phyloP scores from a whole-genome alignment of 2,113 vertebrate genomes.

The Zapus hudsonius region DNA sequence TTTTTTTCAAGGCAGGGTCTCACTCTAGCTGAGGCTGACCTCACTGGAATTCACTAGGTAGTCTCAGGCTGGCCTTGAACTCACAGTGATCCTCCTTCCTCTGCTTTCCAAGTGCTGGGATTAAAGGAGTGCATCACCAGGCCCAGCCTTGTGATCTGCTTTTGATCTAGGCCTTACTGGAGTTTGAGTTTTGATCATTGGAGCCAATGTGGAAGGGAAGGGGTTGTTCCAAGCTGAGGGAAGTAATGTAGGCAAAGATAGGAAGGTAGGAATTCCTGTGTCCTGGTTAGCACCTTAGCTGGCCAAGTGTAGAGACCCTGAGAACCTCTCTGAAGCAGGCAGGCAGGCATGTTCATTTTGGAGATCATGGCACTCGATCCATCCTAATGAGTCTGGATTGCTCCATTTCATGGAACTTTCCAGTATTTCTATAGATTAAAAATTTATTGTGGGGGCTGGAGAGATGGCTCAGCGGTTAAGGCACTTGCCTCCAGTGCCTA shows the following conservation, averaged over 20 bases:
- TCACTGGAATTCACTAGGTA: no score
- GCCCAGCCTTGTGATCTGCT: no score
- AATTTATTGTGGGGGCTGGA: no score
- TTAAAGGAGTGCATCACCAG: no score
- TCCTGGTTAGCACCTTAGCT: background rate
- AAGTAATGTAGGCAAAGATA: background rate
- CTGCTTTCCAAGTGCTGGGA: no score
- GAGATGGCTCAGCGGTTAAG: no score
- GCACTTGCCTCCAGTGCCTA: no score
- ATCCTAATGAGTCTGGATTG: background rate
- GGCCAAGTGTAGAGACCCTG: background rate
- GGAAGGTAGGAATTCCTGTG: background rate
- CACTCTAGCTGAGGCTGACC: no score
- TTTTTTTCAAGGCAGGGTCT: no score
- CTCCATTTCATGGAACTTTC: constrained; percentile 12
- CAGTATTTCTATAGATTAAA: constrained; percentile 41
- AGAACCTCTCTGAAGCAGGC: background rate
- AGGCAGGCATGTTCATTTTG: background rate
- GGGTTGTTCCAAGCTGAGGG: background rate
- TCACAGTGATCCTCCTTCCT: no score
- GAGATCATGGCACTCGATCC: background rate
- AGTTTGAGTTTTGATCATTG: background rate
- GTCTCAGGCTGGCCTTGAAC: no score
- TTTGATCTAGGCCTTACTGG: background rate
- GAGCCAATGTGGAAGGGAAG: background rate